These are phyloP conservation scores for Ginglymostoma cirratum DNA, from an alignment of 2,113 vertebrate species.

Conservation along the genomic window DNA sequence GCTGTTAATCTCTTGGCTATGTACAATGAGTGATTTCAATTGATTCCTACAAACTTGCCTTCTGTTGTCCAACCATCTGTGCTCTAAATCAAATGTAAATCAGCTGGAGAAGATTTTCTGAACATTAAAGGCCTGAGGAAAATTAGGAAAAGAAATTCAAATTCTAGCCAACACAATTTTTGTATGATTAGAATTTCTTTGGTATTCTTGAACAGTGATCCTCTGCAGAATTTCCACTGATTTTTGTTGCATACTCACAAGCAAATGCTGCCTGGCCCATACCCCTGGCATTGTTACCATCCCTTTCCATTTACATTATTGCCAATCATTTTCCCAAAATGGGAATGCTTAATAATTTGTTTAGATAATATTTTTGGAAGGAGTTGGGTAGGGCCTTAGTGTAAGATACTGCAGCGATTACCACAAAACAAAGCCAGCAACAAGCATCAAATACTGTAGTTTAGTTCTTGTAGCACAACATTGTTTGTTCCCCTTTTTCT, in stretches of 20 bases:
- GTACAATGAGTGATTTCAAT: not conserved
- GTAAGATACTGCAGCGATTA: not conserved
- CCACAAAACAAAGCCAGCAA: not conserved
- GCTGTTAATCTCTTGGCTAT: not conserved
- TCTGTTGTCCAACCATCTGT: not conserved
- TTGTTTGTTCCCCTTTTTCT: not conserved
- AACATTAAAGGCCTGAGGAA: not conserved
- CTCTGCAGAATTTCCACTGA: not conserved
- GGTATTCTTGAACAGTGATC: not conserved
- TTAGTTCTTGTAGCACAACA: not conserved
- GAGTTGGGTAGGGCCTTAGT: not conserved
- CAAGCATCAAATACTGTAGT: not conserved
- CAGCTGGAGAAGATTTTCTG: not conserved
- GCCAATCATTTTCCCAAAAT: not conserved
- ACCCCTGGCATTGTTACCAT: not conserved
- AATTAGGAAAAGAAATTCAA: not conserved
- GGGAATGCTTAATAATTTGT: not conserved
- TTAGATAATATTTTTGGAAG: not conserved
- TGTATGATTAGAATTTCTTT: not conserved
- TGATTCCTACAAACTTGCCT: not conserved
- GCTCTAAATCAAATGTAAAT: not conserved
- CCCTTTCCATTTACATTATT: not conserved
- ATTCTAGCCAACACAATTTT: not conserved
- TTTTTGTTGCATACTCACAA: not conserved
- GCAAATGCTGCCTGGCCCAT: not conserved